These are phyloP conservation scores for Bursaphelenchus mucronatus DNA, from an alignment of 1,140 invertebrate genomes.

Conservation along the genomic window DNA sequence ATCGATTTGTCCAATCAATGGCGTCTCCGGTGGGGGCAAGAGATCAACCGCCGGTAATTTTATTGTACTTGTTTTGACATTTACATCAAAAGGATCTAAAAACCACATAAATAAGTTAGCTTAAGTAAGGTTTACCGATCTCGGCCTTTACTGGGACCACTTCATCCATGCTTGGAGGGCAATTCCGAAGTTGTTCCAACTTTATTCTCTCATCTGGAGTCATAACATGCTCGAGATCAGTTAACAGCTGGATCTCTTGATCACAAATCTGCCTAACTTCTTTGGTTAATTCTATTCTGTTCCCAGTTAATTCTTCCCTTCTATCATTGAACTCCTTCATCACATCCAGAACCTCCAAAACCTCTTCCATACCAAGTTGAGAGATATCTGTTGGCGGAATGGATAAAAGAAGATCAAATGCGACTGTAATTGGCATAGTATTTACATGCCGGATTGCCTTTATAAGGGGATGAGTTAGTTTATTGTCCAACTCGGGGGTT, in stretches of 20 bases:
- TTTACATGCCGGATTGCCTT: too few species aligned
- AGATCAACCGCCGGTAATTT: constrained; percentile 12
- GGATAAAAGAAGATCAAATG: too few species aligned
- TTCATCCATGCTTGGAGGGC: constrained; percentile 12
- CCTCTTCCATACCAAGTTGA: too few species aligned
- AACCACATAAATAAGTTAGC: background rate
- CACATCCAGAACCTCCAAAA: too few species aligned
- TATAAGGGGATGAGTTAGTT: too few species aligned
- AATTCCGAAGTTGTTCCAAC: constrained; percentile 5
- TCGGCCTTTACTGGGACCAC: constrained; percentile 7
- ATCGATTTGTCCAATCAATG: constrained; percentile 15
- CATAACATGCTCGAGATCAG: constrained; percentile 17
- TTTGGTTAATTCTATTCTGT: too few species aligned
- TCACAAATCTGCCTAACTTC: constrained; percentile 14
- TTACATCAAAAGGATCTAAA: constrained; percentile 17
- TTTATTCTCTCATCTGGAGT: constrained; percentile 3
- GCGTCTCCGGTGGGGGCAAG: constrained; percentile 10
- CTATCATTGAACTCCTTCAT: too few species aligned
- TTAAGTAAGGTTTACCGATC: background rate
- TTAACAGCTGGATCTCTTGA: constrained; percentile 1
- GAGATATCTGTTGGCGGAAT: too few species aligned
- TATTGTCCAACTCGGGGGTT: too few species aligned
- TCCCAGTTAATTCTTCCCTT: too few species aligned
- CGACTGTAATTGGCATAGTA: too few species aligned
- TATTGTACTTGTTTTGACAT: background rate